Base-by-base conservation (phyloP, 1,140 invertebrate genomes). In the Aphelenchoides avenae region DNA sequence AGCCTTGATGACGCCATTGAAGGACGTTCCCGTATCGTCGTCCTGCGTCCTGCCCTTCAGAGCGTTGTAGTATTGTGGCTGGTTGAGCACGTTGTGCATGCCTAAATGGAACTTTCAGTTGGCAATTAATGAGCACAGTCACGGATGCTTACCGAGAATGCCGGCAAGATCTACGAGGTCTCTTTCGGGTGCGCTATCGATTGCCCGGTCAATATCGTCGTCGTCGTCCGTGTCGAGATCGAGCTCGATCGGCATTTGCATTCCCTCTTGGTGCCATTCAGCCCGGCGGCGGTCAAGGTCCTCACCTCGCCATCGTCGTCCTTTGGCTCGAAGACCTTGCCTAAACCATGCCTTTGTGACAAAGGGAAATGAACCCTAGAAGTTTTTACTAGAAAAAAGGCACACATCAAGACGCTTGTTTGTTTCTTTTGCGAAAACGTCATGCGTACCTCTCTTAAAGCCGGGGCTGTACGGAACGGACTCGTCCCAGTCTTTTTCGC, bases 21-120 rank as follows among this genome's bases (percentile, higher is more conserved):
- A 81, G 4, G 73, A 62, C 9, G 63, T 73, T 26, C 75, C 73
- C 7, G 34, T 79, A 62, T 52, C 73, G 70, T 58, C 76, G 65
- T 62, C 72, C 62, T 66, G 75, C 9, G 68, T 57, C 44, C 77
- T 75, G 43, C 79, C 79, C 63, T 80, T 78, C 9, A 80, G 58
- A 36, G 92, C 94, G 47, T 92, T 91, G 80, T 97, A 91, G 80
- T 95, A 99, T 80, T 99, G 94, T 78, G 95, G 91, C 83, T 98
- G 94, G 81, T 96, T 98, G 86, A 99, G 89, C 89, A 98, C 95
- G 46, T 92, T 96, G 81, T 97, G 93, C 82, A 99, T 94, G 70
- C 94, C 94, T 91, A 79, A 24, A 82, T 80, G 66, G 2, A 2
- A 58, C 31, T 57, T n/a, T n/a, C n/a, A n/a, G n/a, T 30, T 37